Evolutionary conservation across 37 sponge, comb jelly and placozoan species (phyloP), one percentile per base, ranked within the genome.

Genomic region (Beroe ovata): DNA sequence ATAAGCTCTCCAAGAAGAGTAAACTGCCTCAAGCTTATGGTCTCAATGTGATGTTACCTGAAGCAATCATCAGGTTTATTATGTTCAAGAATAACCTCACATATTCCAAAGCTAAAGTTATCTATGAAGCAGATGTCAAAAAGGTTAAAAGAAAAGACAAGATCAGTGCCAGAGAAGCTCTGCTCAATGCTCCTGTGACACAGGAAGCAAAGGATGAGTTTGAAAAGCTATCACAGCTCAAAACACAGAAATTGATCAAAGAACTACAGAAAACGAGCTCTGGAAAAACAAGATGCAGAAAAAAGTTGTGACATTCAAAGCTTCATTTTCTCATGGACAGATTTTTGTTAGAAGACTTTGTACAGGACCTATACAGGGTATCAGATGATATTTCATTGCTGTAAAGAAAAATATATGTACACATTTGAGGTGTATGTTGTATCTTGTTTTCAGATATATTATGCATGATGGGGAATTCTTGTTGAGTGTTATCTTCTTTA

Each of bases 1-100:
- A 20, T 0, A 77, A 77, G 33, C 38, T 77, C n/a, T 30, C 84
- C n/a, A 77, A 77, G 42, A 42, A 36, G 84, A 21, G 41, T 25
- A 77, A 77, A 28, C 54, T 77, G n/a, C 28, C 84, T n/a, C 84
- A 39, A 77, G 54, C 84, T 2, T 77, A 42, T 39, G 54, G 84
- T 77, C 84, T 77, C 22, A 42, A 36, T 40, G 84, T 77, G 1
- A 77, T 77, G 54, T 35, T 77, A 1, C 84, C 84, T 23, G 84
- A 77, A 23, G n/a, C 54, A 0, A 42, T 77, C 26, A 77, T 77
- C 35, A 30, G 84, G 25, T 35, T 77, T 4, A 40, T 77, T 1
- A 77, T 77, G 84, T 39, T 42, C 26, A 77, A 77, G n/a, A 30
- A 41, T 23, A 8, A 40, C 54, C 54, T 77, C 6, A 20, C 84